Evolutionary conservation across 2,113 vertebrate genomes (phyloP).

Genomic region (Poecile atricapillus): DNA sequence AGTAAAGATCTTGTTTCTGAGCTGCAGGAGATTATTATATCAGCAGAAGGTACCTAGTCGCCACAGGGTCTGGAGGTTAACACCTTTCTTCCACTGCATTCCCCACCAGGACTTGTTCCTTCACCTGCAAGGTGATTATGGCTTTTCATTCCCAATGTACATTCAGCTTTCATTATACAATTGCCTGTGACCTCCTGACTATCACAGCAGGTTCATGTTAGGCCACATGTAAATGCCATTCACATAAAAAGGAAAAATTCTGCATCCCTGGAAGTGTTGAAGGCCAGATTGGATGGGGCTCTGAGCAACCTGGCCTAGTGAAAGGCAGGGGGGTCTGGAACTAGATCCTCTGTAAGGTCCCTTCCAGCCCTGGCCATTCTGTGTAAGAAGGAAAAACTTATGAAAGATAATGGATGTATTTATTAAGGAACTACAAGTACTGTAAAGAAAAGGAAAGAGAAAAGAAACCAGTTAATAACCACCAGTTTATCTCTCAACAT

Average conservation of each 20-base stretch:
- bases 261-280: not conserved
- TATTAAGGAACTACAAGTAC: not conserved
- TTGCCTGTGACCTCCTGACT: not conserved
- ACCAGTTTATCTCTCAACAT: not conserved
- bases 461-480: not conserved
- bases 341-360: not conserved
- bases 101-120: not conserved
- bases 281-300: not conserved
- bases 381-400: not conserved
- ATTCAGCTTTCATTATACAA: rapidly evolving
- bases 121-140: not conserved
- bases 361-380: not conserved
- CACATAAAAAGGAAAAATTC: not conserved
- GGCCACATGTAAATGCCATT: not conserved
- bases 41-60: not conserved
- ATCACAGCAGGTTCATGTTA: not conserved
- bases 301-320: not conserved
- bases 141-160: not conserved
- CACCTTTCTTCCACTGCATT: not conserved
- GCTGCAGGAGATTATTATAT: not conserved
- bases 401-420: not conserved
- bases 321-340: not conserved
- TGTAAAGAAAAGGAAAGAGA: not conserved
- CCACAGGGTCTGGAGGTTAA: not conserved
- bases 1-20: not conserved